Conservation (phyloP, 2,797 vertebrate genomes). For the Rhynchotus rufescens region DNA sequence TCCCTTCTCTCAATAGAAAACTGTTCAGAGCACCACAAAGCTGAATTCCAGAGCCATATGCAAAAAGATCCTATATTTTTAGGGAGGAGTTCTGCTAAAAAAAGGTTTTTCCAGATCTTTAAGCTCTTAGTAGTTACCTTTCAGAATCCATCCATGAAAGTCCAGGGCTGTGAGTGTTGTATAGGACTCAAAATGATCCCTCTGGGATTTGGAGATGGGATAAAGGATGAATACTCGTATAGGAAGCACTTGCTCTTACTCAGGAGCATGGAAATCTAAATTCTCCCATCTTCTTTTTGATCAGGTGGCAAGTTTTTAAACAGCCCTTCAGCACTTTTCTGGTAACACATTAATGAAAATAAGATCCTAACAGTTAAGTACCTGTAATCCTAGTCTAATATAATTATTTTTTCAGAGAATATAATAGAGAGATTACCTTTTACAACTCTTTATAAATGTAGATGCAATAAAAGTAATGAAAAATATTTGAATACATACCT, state of each 20-base stretch:
- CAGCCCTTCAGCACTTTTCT: background rate
- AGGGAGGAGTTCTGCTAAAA: background rate
- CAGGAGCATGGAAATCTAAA: background rate
- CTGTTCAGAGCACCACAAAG: background rate
- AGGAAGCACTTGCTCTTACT: background rate
- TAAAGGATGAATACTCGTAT: background rate
- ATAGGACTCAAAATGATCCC: background rate
- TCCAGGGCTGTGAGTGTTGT: background rate
- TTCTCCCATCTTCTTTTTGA: background rate
- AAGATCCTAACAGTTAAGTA: background rate
- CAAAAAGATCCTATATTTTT: background rate
- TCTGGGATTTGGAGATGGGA: background rate
- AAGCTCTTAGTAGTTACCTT: background rate
- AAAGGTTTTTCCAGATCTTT: background rate
- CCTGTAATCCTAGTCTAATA: background rate
- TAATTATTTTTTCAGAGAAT: background rate
- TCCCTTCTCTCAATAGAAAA: no score
- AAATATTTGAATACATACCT: background rate
- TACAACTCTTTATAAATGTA: background rate
- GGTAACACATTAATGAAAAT: background rate
- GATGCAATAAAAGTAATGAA: background rate
- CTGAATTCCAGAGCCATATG: accelerated
- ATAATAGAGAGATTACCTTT: background rate
- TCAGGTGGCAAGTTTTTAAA: background rate
- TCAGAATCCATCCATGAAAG: background rate